Base-by-base conservation (phyloP, 1,140 invertebrate genomes). In the Drosophila lini region DNA sequence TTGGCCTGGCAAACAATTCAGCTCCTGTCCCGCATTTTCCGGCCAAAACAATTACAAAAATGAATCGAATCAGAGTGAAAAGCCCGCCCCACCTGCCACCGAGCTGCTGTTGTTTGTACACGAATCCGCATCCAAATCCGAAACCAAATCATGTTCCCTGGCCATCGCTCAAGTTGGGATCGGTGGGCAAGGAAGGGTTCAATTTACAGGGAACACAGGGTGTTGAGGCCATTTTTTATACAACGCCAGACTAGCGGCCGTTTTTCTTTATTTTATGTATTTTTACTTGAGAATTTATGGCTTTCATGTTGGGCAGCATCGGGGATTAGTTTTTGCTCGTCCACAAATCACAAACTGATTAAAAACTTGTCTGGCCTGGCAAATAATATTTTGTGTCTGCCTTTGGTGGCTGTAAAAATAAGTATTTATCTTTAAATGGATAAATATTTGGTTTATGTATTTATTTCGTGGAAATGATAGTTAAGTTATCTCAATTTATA, bases 281-380 rank as follows among this genome's bases (percentile, higher is more conserved):
- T 70, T 65, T 42, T 8, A 25, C 13, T 19, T 9, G 19, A 13
- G 40, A 88, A 86, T 88, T 86, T 86, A 86, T 86, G 61, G 80
- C 65, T 69, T 80, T 80, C 83, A 80, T 83, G 83, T 82, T 71
- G 56, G 45, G 55, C 59, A 28, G 70, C 56, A 77, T 64, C 61
- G 59, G 62, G 76, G 80, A 86, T 88, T 80, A 88, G 75, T 88
- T 88, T 88, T 82, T 73, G 48, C 55, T 19, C 28, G 38, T 50
- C 62, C 62, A 61, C 50, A 57, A 77, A 81, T 81, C 79, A 69
- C 45, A 86, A 80, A 82, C 83, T 82, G 76, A 86, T 86, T 83
- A 88, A 82, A 86, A 75, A 69, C 48, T 52, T 52, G 47, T 36
- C 36, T 25, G 41, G 61, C 55, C 56, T 42, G 8, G 56, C 55